A percentile compares a stretch with the other conserved stretches of the same genome.
Conservation (phyloP, 2,113 vertebrate genomes). For the Haplotaxodon microlepis region DNA sequence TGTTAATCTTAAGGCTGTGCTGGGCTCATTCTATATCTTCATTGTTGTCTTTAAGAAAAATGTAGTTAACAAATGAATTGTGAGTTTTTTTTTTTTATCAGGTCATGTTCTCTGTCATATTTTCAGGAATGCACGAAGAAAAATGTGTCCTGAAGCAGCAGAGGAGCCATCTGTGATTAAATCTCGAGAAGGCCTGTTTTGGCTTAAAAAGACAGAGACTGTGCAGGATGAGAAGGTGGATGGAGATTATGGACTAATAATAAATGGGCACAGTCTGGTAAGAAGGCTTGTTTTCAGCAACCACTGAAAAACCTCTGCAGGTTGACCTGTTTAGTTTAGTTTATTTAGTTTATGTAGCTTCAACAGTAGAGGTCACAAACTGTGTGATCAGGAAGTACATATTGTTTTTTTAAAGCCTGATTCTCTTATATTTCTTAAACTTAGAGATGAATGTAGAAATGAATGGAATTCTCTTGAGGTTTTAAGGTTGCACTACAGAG, state of each 20-base stretch:
- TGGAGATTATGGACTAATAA: constrained; percentile 82
- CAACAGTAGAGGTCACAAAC: background rate
- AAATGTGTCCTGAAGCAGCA: constrained; percentile 75
- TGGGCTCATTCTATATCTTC: background rate
- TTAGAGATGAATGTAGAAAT: too few species aligned
- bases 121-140: constrained; percentile 64
- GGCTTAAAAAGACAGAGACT: constrained; percentile 49
- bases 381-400: background rate
- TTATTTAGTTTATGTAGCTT: too few species aligned
- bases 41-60: background rate
- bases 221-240: constrained; percentile 79
- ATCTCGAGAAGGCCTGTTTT: constrained; percentile 51
- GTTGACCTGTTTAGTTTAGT: background rate
- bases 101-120: background rate
- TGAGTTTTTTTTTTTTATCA: background rate
- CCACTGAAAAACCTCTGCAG: background rate
- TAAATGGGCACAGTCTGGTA: constrained; percentile 69
- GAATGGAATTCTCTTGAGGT: background rate
- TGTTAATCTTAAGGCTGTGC: background rate
- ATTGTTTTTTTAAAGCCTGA: fast-evolving
- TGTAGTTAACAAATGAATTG: background rate
- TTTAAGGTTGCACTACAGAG: background rate
- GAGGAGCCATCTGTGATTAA: constrained; percentile 46
- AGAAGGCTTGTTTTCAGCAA: background rate
- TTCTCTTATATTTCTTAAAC: too few species aligned